Percentiles rank a stretch among this genome's conserved stretches.
Conservation (phyloP, 2,113 vertebrate species). For the Nanorana parkeri region DNA sequence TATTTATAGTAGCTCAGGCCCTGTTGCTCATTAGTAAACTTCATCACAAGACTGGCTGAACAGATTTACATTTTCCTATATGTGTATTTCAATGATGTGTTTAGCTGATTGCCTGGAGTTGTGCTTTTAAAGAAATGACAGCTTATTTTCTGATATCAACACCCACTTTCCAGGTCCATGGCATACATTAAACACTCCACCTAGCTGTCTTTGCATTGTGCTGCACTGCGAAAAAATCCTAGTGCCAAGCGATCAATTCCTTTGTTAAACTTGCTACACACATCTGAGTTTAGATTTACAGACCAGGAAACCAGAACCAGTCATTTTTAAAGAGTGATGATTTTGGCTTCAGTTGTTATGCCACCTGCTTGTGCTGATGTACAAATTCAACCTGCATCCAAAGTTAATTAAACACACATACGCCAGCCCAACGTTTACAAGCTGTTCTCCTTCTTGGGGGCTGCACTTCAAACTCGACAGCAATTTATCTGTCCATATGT, state of each 20-base stretch:
- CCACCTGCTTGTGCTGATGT: conserved; percentile 37
- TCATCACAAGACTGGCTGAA: too few relatives aligned
- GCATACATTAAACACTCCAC: too few relatives aligned
- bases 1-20: too few relatives aligned
- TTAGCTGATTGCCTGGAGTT: too few relatives aligned
- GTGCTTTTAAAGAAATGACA: too few relatives aligned
- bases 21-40: too few relatives aligned
- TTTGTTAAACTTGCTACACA: neutral
- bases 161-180: too few relatives aligned
- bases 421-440: conserved; percentile 8
- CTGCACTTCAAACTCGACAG: conserved; percentile 23
- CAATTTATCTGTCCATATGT: conserved; percentile 44
- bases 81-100: too few relatives aligned
- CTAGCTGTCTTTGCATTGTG: neutral
- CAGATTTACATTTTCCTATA: too few relatives aligned
- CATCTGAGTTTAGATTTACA: conserved; percentile 4
- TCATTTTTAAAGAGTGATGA: conserved; percentile 33
- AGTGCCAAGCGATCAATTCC: neutral
- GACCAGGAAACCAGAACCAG: conserved; percentile 5
- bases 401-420: conserved; percentile 28
- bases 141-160: too few relatives aligned
- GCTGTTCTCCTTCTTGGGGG: conserved; percentile 29
- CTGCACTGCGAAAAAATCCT: conserved; percentile 9
- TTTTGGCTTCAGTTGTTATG: conserved; percentile 32
- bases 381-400: conserved; percentile 13